These are phyloP conservation scores for Caerostris darwini DNA, from an alignment of 1,140 invertebrate genomes.

Conservation along the genomic window DNA sequence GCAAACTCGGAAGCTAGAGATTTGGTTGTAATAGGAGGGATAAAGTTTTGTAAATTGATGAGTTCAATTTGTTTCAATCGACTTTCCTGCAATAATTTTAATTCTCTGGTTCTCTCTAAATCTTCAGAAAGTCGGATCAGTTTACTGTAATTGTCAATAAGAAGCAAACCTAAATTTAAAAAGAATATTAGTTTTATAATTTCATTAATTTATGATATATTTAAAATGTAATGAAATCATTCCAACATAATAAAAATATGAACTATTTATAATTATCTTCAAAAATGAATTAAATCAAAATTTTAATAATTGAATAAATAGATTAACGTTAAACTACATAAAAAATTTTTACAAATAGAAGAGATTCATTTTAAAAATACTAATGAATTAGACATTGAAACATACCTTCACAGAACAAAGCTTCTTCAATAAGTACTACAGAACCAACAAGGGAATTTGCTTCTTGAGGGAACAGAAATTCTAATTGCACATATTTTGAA, in stretches of 20 bases:
- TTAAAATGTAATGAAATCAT: too few relatives aligned
- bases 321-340: too few relatives aligned
- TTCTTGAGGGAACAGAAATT: neutral
- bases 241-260: neutral
- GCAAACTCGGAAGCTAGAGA: neutral
- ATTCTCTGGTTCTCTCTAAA: neutral
- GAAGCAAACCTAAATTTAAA: neutral
- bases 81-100: neutral
- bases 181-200: neutral
- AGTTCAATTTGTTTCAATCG: neutral
- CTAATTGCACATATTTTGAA: neutral
- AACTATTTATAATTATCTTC: neutral
- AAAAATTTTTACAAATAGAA: too few relatives aligned
- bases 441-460: neutral
- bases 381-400: too few relatives aligned
- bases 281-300: too few relatives aligned
- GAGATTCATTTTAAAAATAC: too few relatives aligned
- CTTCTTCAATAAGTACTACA: neutral
- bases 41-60: neutral
- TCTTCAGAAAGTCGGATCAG: neutral
- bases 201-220: too few relatives aligned
- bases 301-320: too few relatives aligned
- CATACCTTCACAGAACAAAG: neutral
- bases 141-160: neutral
- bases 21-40: neutral